phyloP scores from a whole-genome alignment of 1,140 invertebrate genomes.

The Formica exsecta region DNA sequence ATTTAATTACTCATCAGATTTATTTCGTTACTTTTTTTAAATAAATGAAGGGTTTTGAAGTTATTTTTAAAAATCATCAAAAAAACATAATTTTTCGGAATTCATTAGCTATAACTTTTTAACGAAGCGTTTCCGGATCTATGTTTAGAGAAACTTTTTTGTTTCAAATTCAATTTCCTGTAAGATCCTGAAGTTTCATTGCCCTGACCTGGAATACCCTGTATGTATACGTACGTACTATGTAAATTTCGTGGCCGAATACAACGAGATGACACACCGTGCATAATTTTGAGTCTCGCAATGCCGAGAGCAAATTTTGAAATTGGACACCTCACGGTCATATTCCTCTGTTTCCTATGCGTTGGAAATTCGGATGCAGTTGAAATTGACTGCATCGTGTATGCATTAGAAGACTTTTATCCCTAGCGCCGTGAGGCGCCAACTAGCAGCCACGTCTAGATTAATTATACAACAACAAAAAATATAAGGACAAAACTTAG shows the following conservation, averaged over 20 bases:
- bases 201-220: too few relatives aligned
- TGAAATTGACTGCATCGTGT: background rate
- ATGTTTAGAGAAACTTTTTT: too few relatives aligned
- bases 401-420: constrained; percentile 37
- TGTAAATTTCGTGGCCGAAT: background rate
- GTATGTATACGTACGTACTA: background rate
- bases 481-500: too few relatives aligned
- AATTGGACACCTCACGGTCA: constrained; percentile 17
- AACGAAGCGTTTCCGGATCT: too few relatives aligned
- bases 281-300: constrained; percentile 13
- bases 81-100: too few relatives aligned
- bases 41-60: too few relatives aligned
- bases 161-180: too few relatives aligned
- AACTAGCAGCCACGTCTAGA: background rate
- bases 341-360: background rate
- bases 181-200: too few relatives aligned
- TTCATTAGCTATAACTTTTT: too few relatives aligned
- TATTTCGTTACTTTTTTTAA: too few relatives aligned
- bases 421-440: background rate
- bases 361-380: constrained; percentile 9
- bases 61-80: too few relatives aligned
- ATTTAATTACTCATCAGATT: too few relatives aligned
- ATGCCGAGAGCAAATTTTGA: constrained; percentile 38
- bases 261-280: background rate
- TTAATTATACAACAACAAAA: background rate